Conservation (phyloP, 1,140 invertebrate genomes). For the Semibalanus balanoides region DNA sequence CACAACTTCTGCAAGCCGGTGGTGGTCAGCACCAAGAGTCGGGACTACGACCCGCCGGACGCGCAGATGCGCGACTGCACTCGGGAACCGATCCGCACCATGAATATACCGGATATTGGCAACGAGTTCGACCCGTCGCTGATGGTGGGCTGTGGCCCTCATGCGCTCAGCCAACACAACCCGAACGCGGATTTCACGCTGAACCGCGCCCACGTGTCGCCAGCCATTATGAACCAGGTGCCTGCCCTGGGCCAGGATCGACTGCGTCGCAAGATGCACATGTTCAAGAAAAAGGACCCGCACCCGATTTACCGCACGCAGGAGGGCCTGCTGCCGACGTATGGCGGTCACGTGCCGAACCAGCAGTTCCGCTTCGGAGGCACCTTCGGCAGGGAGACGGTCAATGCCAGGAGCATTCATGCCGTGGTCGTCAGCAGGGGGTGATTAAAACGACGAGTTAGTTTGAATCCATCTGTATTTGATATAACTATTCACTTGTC, state of each 20-base stretch:
- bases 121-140: conserved; percentile 35
- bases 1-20: conserved; percentile 53
- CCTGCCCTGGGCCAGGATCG: not conserved
- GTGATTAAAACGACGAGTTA: too few relatives aligned
- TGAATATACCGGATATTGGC: conserved; percentile 18
- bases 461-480: too few relatives aligned
- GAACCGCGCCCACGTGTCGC: not conserved
- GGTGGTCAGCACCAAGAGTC: not conserved
- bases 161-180: not conserved
- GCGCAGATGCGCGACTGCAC: not conserved
- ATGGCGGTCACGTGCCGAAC: conserved; percentile 54
- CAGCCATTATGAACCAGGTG: not conserved
- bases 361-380: conserved; percentile 42
- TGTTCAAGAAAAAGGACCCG: conserved; percentile 22
- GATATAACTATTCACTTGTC: too few relatives aligned
- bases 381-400: conserved; percentile 50
- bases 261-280: not conserved
- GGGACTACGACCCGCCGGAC: not conserved
- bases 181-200: not conserved
- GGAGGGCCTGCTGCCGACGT: conserved; percentile 52
- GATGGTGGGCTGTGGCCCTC: conserved; percentile 20
- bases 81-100: not conserved
- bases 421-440: not conserved
- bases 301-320: conserved; percentile 49
- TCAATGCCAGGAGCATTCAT: conserved; percentile 42